Base-by-base conservation (phyloP, 2,888 invertebrate species). In the Drosophila helvetica region DNA sequence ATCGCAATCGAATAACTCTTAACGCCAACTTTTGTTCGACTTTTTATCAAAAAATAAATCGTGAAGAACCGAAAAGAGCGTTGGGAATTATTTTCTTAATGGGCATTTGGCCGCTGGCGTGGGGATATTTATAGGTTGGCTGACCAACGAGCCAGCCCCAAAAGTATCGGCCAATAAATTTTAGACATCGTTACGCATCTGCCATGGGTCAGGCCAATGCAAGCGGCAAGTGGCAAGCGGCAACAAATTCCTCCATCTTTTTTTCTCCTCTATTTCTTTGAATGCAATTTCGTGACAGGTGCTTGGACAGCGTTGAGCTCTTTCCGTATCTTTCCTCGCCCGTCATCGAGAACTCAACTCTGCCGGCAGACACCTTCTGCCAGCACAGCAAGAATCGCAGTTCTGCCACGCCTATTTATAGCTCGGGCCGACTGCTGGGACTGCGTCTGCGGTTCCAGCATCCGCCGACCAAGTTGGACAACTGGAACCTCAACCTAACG, bases 271-370 rank as follows among this genome's bases (percentile, higher is more conserved):
- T 25, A 1, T 25, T 12, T 45, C 18, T 19, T 78, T 15, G 52
- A 71, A 58, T 74, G 69, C 70, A 69, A 60, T 74, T 73, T 62
- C 8, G 74, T 77, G 85, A 83, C 90, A 92, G 92, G 78, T 92
- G 92, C 78, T 88, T 85, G 78, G 92, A 92, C 84, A 90, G 90
- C 78, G 86, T 92, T 66, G 91, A 92, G 83, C 88, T 92, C 76
- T 92, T 92, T 90, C 92, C 92, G 75, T 91, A 91, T 89, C 81
- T 92, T 71, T 89, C 90, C 62, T 92, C 91, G 72, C 85, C 92
- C 72, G 90, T 92, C 82, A 90, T 92, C 74, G 91, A 92, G 81
- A 90, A 92, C 69, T 79, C 90, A 25, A 90, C 90, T 42, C 73
- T 80, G 65, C 80, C 92, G 64, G 90, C 91, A 71, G 90, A 90